Evolutionary conservation across 2,113 vertebrate genomes (phyloP), one percentile per base, ranked within the genome.

Genomic region (Pygoscelis adeliae): DNA sequence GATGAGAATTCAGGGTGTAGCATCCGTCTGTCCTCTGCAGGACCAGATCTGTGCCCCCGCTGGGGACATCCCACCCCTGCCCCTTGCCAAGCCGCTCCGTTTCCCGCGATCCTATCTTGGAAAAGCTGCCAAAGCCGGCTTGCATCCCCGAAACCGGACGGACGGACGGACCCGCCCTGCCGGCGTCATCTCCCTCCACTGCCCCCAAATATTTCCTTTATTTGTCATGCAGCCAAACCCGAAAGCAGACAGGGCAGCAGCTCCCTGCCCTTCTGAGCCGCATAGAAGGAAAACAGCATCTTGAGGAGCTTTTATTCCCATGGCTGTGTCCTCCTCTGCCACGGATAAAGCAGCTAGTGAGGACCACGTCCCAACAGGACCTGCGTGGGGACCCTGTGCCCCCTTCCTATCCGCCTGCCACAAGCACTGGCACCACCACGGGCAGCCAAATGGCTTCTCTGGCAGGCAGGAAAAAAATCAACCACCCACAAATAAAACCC

Each of bases 61-160:
- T 93, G 93, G 97, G 96, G 96, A 98, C 97, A 96, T 27, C 77
- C 73, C 50, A 49, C 29, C 32, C 42, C 66, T 76, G 14, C 21
- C 27, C 58, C 79, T 76, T 5, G 4, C 69, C 81, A 32, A 82
- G 61, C 58, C 5, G 2, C 78, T 69, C 61, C 1, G 0, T 55
- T 95, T 94, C 87, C 87, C 2, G 17, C 0, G 30, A 84, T 71
- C 47, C 52, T 66, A 38, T 38, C 76, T 77, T 0, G 0, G 71
- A 50, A n/a, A 63, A 89, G 87, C 89, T 58, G 80, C 80, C 80
- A 72, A 62, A 55, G 26, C 50, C 13, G 1, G 38, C 82, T 96
- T 85, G 93, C 81, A 91, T 72, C 93, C 91, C 84, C 3, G 2
- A 91, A 96, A 96, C 91, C 26, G 10, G 86, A 58, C 5, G 0